Base-by-base conservation (phyloP, 2,113 vertebrate species). In the Aldabrachelys gigantea region DNA sequence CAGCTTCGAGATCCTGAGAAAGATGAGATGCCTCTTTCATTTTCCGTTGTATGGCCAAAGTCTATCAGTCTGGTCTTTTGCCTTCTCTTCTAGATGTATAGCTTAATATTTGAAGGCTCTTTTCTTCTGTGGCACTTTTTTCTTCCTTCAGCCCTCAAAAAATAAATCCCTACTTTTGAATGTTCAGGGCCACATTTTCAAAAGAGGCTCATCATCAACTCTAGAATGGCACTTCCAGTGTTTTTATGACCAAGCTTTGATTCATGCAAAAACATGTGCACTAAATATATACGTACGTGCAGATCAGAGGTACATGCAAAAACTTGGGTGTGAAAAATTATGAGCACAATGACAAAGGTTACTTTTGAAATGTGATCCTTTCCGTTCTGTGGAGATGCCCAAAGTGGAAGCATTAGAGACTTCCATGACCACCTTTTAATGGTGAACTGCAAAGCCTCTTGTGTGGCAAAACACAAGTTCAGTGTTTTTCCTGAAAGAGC, bases 351-450 rank as follows among this genome's bases (percentile, higher is more conserved):
- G 13, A 4, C 22, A 11, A 5, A 38, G n/a, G n/a, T 38, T 72
- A 21, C 65, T 72, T 72, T 22, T 38, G 65, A 22, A 72, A 72
- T 72, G 65, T 72, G n/a, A 35, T 14, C 31, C 7, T 69, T 69
- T 38, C 21, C 21, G 7, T 82, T 54, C 82, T 62, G 44, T 49
- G 13, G 3, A 0, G 0, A 0, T 90, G 81, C 27, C 27, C 41
- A 47, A 88, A 75, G 29, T 31, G 25, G 27, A 92, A 83, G 35
- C 10, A 89, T 92, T 53, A 47, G 72, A 80, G 87, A 11, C 25
- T 29, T 1, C 2, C 69, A 44, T 25, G 85, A 72, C 31, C 29
- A 89, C 13, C 38, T 94, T 92, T 91, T 89, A 88, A 78, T 50
- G 3, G 1, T 90, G 41, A 87, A 57, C 5, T 72, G 91, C 3